Evolutionary conservation across 2,888 invertebrate genomes (phyloP).

Genomic region (Xylocampa areola): DNA sequence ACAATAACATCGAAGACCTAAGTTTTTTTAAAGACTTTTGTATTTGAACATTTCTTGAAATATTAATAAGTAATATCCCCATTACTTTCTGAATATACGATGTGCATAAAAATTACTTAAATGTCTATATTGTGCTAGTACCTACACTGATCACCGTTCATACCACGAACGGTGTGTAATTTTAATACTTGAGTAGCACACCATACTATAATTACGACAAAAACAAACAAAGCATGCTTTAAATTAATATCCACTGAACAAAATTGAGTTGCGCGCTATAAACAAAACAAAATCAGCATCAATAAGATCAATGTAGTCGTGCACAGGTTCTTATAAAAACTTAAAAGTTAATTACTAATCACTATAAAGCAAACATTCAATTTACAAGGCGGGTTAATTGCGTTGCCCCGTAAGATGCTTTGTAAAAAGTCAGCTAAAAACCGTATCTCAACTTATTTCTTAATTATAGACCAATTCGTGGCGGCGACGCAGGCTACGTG

Average conservation of each 20-base stretch:
- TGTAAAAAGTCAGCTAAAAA: conserved; percentile 88
- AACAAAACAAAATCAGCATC: conserved; percentile 78
- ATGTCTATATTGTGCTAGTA: conserved; percentile 23
- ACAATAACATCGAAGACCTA: too few relatives aligned
- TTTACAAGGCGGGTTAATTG: conserved; percentile 89
- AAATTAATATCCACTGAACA: conserved; percentile 77
- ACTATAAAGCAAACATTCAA: conserved; percentile 90
- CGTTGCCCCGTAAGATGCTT: conserved; percentile 82
- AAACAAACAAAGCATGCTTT: conserved; percentile 58
- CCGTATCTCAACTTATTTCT: conserved; percentile 89
- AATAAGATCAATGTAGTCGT: conserved; percentile 79
- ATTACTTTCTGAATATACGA: conserved; percentile 11
- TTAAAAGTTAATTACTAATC: conserved; percentile 88
- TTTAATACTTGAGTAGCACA: conserved; percentile 43
- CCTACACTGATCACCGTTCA: conserved; percentile 35
- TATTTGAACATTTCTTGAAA: conserved; percentile 2
- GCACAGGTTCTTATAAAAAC: conserved; percentile 79
- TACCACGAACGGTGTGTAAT: conserved; percentile 44
- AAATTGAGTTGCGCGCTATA: conserved; percentile 75
- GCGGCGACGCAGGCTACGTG: conserved; percentile 83
- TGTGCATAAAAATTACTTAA: conserved; percentile 21
- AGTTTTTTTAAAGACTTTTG: neutral
- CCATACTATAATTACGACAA: conserved; percentile 52
- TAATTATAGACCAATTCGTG: conserved; percentile 89
- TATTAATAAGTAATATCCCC: too few relatives aligned